Evolutionary conservation across 1,140 invertebrate species (phyloP).

Genomic region (Zaprionus lachaisei): DNA sequence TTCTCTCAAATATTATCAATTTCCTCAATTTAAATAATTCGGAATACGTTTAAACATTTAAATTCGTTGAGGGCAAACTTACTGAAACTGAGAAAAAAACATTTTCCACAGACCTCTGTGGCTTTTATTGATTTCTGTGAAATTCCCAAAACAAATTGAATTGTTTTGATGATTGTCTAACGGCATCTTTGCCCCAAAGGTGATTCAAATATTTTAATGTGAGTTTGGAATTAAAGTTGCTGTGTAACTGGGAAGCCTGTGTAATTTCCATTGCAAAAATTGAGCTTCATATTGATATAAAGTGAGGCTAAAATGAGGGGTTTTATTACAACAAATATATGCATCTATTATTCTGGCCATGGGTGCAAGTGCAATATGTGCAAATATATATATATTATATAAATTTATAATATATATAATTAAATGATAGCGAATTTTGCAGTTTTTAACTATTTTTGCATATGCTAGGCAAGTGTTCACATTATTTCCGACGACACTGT

Average conservation of each 20-base stretch:
- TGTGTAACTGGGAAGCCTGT: background rate
- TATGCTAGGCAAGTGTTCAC: background rate
- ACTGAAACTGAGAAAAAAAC: too few species aligned
- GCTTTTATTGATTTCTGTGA: background rate
- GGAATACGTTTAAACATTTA: background rate
- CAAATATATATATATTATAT: background rate
- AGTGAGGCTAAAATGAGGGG: too few species aligned
- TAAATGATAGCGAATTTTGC: background rate
- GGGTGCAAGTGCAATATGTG: background rate
- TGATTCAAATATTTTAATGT: background rate
- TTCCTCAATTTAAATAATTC: background rate
- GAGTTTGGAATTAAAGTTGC: background rate
- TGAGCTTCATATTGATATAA: background rate
- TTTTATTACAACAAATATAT: background rate
- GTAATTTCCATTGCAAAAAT: background rate
- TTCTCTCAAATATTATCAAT: background rate
- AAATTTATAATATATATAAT: too few species aligned
- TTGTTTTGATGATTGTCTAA: background rate
- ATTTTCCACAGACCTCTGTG: background rate
- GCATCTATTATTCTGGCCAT: too few species aligned
- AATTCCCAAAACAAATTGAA: constrained; percentile 2
- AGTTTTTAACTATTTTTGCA: background rate
- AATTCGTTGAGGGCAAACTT: background rate
- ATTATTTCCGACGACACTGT: background rate
- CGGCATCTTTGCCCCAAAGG: background rate